phyloP scores from a whole-genome alignment of 2,888 invertebrate genomes.

The Rotaria sp. region DNA sequence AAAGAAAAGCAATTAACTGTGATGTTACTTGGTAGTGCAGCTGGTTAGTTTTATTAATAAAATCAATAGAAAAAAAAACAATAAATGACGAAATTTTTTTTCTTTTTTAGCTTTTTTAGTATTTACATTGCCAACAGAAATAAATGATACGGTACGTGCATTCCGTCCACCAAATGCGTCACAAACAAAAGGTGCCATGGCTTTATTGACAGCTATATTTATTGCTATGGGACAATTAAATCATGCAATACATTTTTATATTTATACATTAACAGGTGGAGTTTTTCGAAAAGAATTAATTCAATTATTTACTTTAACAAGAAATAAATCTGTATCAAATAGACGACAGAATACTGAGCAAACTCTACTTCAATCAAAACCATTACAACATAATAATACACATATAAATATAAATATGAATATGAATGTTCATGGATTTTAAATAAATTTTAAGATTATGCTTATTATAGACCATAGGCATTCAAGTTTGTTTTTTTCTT shows the following conservation, averaged over 20 bases:
- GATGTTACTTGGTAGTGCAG: constrained; percentile 3
- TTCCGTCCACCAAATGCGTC: background rate
- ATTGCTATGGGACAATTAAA: constrained; percentile 13
- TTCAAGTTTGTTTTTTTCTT: background rate
- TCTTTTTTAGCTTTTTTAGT: constrained; percentile 2
- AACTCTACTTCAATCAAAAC: background rate
- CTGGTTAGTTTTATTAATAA: background rate
- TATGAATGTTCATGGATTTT: background rate
- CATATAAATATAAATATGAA: background rate
- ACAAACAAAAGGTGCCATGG: background rate
- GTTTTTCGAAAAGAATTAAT: constrained; percentile 25
- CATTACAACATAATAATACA: background rate
- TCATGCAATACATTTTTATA: constrained; percentile 23
- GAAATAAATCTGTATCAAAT: background rate
- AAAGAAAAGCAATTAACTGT: constrained; percentile 27
- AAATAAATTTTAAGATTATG: background rate
- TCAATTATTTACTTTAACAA: background rate
- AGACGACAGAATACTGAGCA: background rate
- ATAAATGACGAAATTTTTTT: background rate
- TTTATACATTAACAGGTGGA: constrained; percentile 16
- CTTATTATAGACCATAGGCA: background rate
- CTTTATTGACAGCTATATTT: constrained; percentile 23
- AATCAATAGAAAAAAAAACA: background rate
- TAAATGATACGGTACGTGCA: background rate
- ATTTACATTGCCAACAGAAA: constrained; percentile 22